Evolutionary conservation across 2,113 vertebrate genomes (phyloP).

Genomic region (Psettodes erumei): DNA sequence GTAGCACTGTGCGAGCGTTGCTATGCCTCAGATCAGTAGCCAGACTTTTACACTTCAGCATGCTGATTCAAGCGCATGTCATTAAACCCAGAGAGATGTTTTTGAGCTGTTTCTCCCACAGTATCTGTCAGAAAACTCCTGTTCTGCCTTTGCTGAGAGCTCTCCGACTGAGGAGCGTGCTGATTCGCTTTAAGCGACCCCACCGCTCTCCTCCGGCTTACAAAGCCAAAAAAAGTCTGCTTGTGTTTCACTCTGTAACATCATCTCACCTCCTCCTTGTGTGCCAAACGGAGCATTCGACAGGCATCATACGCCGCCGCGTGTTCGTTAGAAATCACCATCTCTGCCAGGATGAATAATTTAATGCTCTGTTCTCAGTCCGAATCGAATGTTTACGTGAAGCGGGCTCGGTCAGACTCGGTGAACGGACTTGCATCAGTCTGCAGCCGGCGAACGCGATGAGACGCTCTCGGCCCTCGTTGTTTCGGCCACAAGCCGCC

Average conservation of each 20-base stretch:
- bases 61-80: conserved; percentile 12
- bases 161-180: not conserved
- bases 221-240: no score
- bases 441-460: not conserved
- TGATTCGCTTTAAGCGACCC: conserved; percentile 3
- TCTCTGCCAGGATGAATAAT: conserved; percentile 49
- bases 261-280: conserved; percentile 46
- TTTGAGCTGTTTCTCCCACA: not conserved
- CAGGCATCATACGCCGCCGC: conserved; percentile 31
- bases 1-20: not conserved
- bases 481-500: conserved; percentile 23
- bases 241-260: conserved; percentile 46
- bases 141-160: not conserved
- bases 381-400: conserved; percentile 45
- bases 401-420: conserved; percentile 9
- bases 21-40: not conserved
- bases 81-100: not conserved
- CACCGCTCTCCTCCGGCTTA: conserved; percentile 28
- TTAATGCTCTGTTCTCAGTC: conserved; percentile 48
- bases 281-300: conserved; percentile 51
- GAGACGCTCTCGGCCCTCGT: not conserved
- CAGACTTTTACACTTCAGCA: not conserved
- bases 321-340: conserved; percentile 40
- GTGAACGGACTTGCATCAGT: conserved; percentile 22
- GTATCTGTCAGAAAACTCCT: not conserved